A percentile compares a stretch with the other conserved stretches of the same genome.
These are phyloP conservation scores for Taxidea taxus DNA, from an alignment of 2,113 vertebrate genomes.

Conservation along the genomic window DNA sequence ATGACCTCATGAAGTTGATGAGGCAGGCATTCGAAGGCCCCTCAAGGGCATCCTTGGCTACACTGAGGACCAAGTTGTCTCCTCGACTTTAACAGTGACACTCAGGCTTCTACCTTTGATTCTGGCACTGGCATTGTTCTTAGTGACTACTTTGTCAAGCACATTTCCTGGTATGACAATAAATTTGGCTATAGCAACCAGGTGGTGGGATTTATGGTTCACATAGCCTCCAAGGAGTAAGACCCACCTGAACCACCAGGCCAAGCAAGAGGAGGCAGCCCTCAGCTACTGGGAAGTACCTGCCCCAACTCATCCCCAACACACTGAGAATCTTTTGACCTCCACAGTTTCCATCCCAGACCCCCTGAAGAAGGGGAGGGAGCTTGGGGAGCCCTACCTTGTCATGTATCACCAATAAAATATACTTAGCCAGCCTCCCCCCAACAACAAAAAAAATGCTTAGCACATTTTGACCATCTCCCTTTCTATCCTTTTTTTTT, in stretches of 20 bases:
- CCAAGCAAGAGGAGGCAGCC: not conserved
- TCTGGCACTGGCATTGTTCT: not conserved
- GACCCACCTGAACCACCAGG: not conserved
- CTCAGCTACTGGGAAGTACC: not conserved
- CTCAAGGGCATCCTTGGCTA: not conserved
- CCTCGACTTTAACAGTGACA: not conserved
- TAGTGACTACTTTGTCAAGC: not conserved
- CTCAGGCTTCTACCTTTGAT: not conserved
- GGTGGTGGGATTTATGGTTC: not conserved
- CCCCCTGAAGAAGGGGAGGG: not conserved
- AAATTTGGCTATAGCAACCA: not conserved
- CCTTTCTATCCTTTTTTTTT: not conserved
- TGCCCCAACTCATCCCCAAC: not conserved
- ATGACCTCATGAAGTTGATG: not conserved
- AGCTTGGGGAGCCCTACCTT: not conserved
- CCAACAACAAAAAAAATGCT: not conserved
- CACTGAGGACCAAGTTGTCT: not conserved
- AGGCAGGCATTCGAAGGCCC: not conserved
- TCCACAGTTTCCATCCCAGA: not conserved
- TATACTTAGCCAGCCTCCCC: not conserved
- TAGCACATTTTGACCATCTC: not conserved
- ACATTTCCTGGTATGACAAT: not conserved
- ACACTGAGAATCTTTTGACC: not conserved
- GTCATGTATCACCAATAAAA: not conserved
- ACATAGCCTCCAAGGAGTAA: not conserved